Percentiles rank a stretch among this genome's conserved stretches.
These are phyloP conservation scores for Channa striata DNA, from an alignment of 2,797 vertebrate species.

Conservation along the genomic window DNA sequence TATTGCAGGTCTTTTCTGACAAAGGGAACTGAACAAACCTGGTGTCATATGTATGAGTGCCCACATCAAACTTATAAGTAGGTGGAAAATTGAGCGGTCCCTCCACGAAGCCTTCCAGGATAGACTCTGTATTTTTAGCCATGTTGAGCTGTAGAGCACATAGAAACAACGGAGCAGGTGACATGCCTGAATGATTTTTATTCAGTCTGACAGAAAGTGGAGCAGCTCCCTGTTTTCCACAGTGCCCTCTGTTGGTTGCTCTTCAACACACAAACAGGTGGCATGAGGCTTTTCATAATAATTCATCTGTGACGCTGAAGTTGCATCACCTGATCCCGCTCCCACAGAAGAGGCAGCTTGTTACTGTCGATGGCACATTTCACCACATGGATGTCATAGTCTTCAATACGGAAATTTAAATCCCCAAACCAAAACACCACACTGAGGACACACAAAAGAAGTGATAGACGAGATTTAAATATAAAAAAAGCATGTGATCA, in stretches of 20 bases:
- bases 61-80: slow-evolving; percentile 98
- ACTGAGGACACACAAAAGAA: slow-evolving; percentile 73
- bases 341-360: slow-evolving; percentile 94
- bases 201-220: not conserved
- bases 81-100: slow-evolving; percentile 93
- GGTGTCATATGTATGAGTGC: slow-evolving; percentile 96
- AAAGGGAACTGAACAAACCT: slow-evolving; percentile 82
- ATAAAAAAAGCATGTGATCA: not conserved
- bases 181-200: not conserved
- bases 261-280: slow-evolving; percentile 28
- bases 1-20: not conserved
- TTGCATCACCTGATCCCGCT: slow-evolving; percentile 94
- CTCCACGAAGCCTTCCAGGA: slow-evolving; percentile 94
- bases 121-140: slow-evolving; percentile 92
- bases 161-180: not conserved
- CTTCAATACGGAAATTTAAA: slow-evolving; percentile 97
- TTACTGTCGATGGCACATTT: slow-evolving; percentile 95
- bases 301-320: slow-evolving; percentile 3
- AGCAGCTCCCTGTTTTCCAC: not conserved
- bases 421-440: slow-evolving; percentile 99
- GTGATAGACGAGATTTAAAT: too few relatives aligned
- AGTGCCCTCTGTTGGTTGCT: slow-evolving; percentile 64
- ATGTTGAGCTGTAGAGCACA: slow-evolving; percentile 91
- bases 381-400: slow-evolving; percentile 95
- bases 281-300: slow-evolving; percentile 25